phyloP scores from a whole-genome alignment of 2,797 vertebrate species.

The Pelodytes ibericus region DNA sequence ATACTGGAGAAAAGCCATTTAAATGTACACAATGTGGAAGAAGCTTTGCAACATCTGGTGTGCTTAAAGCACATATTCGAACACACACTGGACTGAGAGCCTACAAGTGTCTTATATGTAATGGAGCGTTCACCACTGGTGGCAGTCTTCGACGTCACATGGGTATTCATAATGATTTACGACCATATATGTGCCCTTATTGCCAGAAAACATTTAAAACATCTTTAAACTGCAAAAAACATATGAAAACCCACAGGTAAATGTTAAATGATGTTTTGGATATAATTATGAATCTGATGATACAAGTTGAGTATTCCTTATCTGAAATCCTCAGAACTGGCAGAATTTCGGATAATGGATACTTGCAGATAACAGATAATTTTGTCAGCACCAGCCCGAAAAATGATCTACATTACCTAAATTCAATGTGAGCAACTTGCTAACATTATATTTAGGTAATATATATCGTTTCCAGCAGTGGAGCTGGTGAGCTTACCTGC shows the following conservation, averaged over 20 bases:
- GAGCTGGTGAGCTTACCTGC: too few relatives aligned
- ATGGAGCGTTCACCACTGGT: conserved; percentile 95
- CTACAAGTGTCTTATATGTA: conserved; percentile 92
- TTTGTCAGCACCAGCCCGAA: too few relatives aligned
- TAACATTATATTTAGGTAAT: too few relatives aligned
- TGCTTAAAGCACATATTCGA: conserved; percentile 93
- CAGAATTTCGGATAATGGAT: too few relatives aligned
- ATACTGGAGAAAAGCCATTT: conserved; percentile 95
- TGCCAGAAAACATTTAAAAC: conserved; percentile 99
- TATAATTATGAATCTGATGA: too few relatives aligned
- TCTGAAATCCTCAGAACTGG: too few relatives aligned
- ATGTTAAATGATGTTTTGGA: background rate
- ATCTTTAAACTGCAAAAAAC: conserved; percentile 95
- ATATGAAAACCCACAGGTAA: conserved; percentile 98
- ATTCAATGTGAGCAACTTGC: too few relatives aligned
- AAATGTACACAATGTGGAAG: conserved; percentile 96
- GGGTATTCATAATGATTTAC: conserved; percentile 94
- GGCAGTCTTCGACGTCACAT: conserved; percentile 94
- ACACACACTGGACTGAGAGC: conserved; percentile 96
- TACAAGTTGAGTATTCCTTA: too few relatives aligned
- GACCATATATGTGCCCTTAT: conserved; percentile 98
- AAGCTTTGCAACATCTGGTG: conserved; percentile 96
- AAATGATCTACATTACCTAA: too few relatives aligned
- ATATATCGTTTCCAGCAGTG: too few relatives aligned
- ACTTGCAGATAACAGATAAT: too few relatives aligned